These are phyloP conservation scores for Tholera decimalis DNA, from an alignment of 2,888 invertebrate genomes.

Conservation along the genomic window DNA sequence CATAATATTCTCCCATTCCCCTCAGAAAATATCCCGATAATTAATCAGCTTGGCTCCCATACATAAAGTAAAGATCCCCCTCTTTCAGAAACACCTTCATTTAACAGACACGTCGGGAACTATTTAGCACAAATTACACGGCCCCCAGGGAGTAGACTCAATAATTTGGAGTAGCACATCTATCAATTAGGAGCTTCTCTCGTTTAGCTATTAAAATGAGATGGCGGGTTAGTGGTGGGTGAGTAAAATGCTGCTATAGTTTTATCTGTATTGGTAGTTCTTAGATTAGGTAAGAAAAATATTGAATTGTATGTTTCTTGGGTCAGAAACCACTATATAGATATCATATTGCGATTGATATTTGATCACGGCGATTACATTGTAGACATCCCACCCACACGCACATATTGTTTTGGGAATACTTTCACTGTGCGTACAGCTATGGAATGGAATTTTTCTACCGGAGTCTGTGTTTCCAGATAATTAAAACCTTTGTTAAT, in stretches of 20 bases:
- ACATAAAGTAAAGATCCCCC: constrained; percentile 42
- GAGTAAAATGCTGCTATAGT: constrained; percentile 48
- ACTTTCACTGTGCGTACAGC: no score
- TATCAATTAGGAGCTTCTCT: constrained; percentile 64
- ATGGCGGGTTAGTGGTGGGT: constrained; percentile 51
- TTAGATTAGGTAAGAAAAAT: no score
- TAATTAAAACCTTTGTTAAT: no score
- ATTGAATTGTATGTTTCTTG: no score
- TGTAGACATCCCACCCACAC: no score
- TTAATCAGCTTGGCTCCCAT: constrained; percentile 39
- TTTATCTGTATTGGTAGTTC: neutral
- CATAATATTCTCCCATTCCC: neutral
- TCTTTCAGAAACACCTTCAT: constrained; percentile 47
- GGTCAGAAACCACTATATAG: neutral
- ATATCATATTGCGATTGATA: no score
- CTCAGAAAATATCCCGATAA: constrained; percentile 27
- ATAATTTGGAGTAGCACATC: constrained; percentile 71
- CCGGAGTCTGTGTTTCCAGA: no score
- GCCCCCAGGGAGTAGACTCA: constrained; percentile 61
- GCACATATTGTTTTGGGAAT: no score
- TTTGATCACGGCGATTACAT: no score
- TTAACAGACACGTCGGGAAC: constrained; percentile 49
- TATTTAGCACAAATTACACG: constrained; percentile 70
- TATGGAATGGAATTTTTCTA: no score
- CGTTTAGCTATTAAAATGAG: constrained; percentile 67